Evolutionary conservation across 2,888 invertebrate species (phyloP).

Genomic region (Hyles lineata): DNA sequence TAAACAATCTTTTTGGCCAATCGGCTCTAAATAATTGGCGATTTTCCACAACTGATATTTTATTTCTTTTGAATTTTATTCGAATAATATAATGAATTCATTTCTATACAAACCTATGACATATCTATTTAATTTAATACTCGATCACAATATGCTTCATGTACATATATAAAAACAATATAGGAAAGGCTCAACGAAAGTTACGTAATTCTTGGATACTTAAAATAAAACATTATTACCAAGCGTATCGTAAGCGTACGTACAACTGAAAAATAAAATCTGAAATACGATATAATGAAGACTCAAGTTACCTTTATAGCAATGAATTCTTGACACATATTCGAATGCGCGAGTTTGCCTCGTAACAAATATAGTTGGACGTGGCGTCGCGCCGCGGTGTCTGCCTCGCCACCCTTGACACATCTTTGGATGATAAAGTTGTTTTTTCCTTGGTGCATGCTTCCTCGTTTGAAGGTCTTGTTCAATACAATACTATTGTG

Average conservation of each 20-base stretch:
- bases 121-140: background rate
- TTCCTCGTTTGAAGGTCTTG: background rate
- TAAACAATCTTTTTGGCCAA: no score
- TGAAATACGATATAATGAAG: no score
- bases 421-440: slow-evolving; percentile 29
- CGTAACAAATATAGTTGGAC: slow-evolving; percentile 5
- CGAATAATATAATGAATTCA: no score
- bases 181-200: no score
- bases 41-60: no score
- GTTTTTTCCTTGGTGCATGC: slow-evolving; percentile 21
- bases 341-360: background rate
- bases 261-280: no score
- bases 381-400: slow-evolving; percentile 26
- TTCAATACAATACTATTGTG: background rate
- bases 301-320: no score
- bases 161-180: background rate
- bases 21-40: no score
- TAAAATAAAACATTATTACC: no score
- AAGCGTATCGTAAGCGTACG: no score
- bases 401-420: slow-evolving; percentile 27
- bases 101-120: background rate
- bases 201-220: no score
- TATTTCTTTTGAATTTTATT: no score
- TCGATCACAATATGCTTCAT: background rate
- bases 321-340: background rate